Base-by-base conservation (phyloP, 2,797 vertebrate species). In the Chelmon rostratus region DNA sequence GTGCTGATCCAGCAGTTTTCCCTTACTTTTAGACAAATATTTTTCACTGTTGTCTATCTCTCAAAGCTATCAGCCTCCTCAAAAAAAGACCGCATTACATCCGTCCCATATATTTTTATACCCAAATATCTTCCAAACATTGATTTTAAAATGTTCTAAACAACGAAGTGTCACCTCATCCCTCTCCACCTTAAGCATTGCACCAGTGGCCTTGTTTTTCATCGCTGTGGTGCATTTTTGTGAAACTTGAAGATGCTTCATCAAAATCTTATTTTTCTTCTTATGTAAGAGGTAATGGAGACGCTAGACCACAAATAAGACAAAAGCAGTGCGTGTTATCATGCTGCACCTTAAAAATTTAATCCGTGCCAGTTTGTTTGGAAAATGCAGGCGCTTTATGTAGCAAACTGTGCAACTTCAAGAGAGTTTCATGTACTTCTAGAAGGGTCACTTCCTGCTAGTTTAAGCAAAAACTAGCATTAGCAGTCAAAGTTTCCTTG, bases 1-100 rank as follows among this genome's bases (percentile, higher is more conserved):
- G 71, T 81, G 83, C 90, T 87, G 83, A 89, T 78, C 40, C 83
- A 82, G 86, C 82, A 87, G 19, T 82, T 86, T 76, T 28, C 59
- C 23, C 42, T 63, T n/a, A 78, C 73, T 84, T 89, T 70, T 38
- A 71, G 28, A 75, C 68, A 82, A 83, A 82, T 81, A 78, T 77
- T 85, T 85, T 38, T 68, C 40, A 81, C 71, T 58, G 64, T 78
- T 78, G 54, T 86, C 66, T 73, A 31, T 81, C 72, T 76, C 62
- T 73, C 19, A 56, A 77, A 82, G 62, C 59, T 19, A 84, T 79
- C 67, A 78, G 54, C 67, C 71, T 73, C 42, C 40, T 66, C 67
- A 61, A n/a, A 13, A 42, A n/a, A 54, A n/a, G 57, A 13, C 16
- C 71, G 47, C 49, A 57, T 59, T 47, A 46, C 18, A 61, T 57